Base-by-base conservation (phyloP, 2,113 vertebrate genomes). In the Rissa tridactyla region DNA sequence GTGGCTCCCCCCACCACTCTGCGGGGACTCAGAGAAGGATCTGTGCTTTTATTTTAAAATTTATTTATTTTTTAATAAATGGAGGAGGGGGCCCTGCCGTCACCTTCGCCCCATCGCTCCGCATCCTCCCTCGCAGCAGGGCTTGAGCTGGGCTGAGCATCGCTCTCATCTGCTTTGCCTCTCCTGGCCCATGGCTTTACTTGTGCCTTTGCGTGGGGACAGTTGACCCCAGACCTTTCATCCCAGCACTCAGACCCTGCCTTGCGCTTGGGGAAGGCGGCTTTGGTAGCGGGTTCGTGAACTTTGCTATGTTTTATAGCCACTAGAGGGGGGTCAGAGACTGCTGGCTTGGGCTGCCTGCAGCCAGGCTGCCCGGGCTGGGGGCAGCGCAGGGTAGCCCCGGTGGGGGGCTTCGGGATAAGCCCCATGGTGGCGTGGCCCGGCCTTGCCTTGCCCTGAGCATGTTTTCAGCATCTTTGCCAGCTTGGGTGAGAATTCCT, bases 271-370 rank as follows among this genome's bases (percentile, higher is more conserved):
- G 64, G 68, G 81, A 47, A 38, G 54, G 47, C 15, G 13, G 38
- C 18, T 58, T 55, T 52, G 87, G 87, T 8, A 36, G 71, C 3
- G 25, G 81, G 96, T 85, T 94, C 92, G 84, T 97, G 95, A 95
- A 97, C 96, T 85, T 94, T 89, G 91, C 92, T 97, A 95, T 90
- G 91, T 96, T 95, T 95, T 96, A 96, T 95, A 97, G 92, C 94
- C 91, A 66, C 96, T 97, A 97, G 97, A 97, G 97, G 92, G 96
- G 81, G 81, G 96, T 94, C 94, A 95, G 91, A 94, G 96, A 97
- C 97, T 95, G 94, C 78, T 76, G 95, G 86, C 96, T 49, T 55
- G 57, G 88, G 86, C 91, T 94, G 78, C 76, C 52, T 70, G 44
- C 52, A 44, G 76, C 90, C 9, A 12, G 84, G 66, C 34, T 82